Evolutionary conservation across 2,888 invertebrate species (phyloP).

Genomic region (Axea sp.): DNA sequence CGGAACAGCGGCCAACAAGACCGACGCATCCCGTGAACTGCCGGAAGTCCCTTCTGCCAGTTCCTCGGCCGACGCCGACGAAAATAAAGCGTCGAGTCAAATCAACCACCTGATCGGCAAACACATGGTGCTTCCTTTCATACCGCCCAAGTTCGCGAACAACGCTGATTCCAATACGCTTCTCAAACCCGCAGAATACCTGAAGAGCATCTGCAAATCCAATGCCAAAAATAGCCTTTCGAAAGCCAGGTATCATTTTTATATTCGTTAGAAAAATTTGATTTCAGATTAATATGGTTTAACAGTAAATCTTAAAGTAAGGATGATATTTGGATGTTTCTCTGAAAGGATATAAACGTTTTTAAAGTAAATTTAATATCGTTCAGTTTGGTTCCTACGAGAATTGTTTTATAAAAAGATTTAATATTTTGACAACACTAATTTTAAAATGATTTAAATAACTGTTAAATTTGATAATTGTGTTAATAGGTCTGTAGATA

Average conservation of each 20-base stretch:
- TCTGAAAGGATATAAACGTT: too few species aligned
- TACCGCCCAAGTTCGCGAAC: conserved; percentile 93
- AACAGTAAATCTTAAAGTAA: too few species aligned
- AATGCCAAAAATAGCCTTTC: conserved; percentile 73
- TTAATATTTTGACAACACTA: too few species aligned
- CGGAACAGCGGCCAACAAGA: conserved; percentile 79
- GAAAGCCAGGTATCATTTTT: conserved; percentile 73
- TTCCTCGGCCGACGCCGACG: conserved; percentile 77
- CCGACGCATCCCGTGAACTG: conserved; percentile 70
- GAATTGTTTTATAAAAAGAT: too few species aligned
- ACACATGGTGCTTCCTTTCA: conserved; percentile 92
- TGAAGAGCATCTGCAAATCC: conserved; percentile 87
- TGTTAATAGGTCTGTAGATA: conserved; percentile 78
- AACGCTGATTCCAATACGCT: conserved; percentile 89
- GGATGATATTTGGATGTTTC: too few species aligned
- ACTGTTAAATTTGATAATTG: too few species aligned
- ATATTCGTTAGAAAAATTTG: too few species aligned
- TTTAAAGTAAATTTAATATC: too few species aligned
- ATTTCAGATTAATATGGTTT: too few species aligned
- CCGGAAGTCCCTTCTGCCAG: conserved; percentile 79
- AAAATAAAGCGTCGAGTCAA: conserved; percentile 73
- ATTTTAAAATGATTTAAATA: too few species aligned
- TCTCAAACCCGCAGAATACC: conserved; percentile 95
- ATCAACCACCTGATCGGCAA: conserved; percentile 86
- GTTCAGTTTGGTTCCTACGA: too few species aligned